phyloP scores from a whole-genome alignment of 2,888 invertebrate species.

The Drosophila incognita region DNA sequence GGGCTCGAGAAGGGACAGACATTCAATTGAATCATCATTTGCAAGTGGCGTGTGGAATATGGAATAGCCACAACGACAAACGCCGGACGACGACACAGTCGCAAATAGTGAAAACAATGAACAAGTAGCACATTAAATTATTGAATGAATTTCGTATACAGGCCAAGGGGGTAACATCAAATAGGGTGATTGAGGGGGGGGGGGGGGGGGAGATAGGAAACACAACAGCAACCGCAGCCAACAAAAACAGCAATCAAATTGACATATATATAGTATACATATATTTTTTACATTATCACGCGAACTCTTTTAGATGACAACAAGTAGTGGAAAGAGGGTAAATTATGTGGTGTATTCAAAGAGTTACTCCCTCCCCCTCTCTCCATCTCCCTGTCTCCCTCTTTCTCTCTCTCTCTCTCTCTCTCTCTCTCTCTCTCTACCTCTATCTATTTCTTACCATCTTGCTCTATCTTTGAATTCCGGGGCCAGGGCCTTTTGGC shows the following conservation, averaged over 20 bases:
- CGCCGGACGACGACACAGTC: slow-evolving; percentile 12
- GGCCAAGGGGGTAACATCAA: slow-evolving; percentile 4
- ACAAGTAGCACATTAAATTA: slow-evolving; percentile 68
- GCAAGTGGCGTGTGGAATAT: slow-evolving; percentile 18
- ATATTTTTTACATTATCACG: slow-evolving; percentile 65
- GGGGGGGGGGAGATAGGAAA: not conserved
- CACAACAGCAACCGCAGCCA: slow-evolving; percentile 39
- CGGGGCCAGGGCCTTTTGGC: slow-evolving; percentile 50
- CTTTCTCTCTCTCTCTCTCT: not conserved
- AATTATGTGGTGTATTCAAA: slow-evolving; percentile 29
- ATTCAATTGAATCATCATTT: slow-evolving; percentile 72
- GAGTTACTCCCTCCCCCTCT: slow-evolving; percentile 17
- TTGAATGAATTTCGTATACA: slow-evolving; percentile 73
- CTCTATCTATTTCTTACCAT: not conserved
- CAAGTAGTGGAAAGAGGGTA: not conserved
- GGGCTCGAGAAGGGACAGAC: not conserved
- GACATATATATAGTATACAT: slow-evolving; percentile 32
- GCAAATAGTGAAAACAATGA: slow-evolving; percentile 62
- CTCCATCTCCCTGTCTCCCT: not conserved
- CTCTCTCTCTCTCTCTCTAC: not conserved
- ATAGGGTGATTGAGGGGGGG: too few species aligned
- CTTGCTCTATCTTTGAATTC: not conserved
- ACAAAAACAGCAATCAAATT: slow-evolving; percentile 67
- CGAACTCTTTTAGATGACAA: slow-evolving; percentile 64
- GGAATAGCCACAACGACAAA: slow-evolving; percentile 20